These are phyloP conservation scores for Oncopodura yosiiana DNA, from an alignment of 1,140 invertebrate genomes.

Conservation along the genomic window DNA sequence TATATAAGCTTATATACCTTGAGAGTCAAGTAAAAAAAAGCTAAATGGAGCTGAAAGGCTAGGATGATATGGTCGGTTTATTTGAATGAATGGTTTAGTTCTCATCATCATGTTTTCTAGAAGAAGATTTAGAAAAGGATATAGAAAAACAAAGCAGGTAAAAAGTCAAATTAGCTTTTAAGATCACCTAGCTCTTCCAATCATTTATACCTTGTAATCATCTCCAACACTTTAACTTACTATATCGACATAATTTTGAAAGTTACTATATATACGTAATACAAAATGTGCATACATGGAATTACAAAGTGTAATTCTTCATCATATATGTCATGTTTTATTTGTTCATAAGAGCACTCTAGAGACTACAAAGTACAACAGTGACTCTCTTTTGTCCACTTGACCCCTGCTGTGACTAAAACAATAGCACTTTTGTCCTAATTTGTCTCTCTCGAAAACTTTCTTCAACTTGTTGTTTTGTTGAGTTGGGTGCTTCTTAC, in stretches of 20 bases:
- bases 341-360: no score
- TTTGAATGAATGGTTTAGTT: no score
- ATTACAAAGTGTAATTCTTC: no score
- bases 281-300: neutral
- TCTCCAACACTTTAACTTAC: slow-evolving; percentile 33
- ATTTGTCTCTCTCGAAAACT: no score
- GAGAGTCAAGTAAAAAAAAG: no score
- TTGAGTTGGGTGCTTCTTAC: no score
- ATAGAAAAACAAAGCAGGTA: no score
- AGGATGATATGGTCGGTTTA: no score
- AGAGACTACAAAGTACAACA: neutral
- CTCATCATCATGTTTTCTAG: neutral
- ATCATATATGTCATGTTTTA: no score
- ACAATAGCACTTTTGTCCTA: slow-evolving; percentile 15
- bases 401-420: slow-evolving; percentile 22
- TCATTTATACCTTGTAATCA: slow-evolving; percentile 33
- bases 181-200: slow-evolving; percentile 26
- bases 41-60: no score
- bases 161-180: slow-evolving; percentile 33
- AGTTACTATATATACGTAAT: slow-evolving; percentile 1
- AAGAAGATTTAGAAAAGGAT: slow-evolving; percentile 2
- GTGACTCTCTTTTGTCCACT: slow-evolving; percentile 6
- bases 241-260: slow-evolving; percentile 27
- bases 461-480: no score
- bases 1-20: no score